Evolutionary conservation across 2,797 vertebrate genomes (phyloP), one percentile per base, ranked within the genome.

Genomic region (Halcyon badia): DNA sequence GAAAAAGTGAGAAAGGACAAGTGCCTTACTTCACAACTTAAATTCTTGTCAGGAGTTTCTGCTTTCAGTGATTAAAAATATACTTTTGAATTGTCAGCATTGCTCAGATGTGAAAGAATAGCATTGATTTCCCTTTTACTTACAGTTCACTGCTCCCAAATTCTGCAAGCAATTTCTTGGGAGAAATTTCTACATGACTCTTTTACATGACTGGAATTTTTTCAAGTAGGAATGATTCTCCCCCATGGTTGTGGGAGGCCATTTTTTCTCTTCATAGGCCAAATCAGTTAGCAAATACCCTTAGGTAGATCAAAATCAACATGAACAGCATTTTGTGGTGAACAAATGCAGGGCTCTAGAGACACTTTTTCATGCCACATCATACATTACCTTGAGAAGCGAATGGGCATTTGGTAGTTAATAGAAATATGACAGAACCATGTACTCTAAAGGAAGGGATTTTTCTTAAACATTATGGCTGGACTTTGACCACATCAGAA

Each of bases 41-140:
- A 96, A 80, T 76, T 91, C 86, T 96, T 96, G 77, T 97, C 91
- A 92, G 87, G 51, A 87, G 48, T 95, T 95, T 83, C 28, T 96
- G 44, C 61, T 93, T 90, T 91, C 26, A 35, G 30, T 60, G 52
- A 70, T 73, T 81, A 72, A 91, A 96, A 94, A 77, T 69, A 54
- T 0, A 24, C 14, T 16, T 94, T 91, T 70, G 66, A 75, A 83
- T 62, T 91, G 79, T 71, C 83, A 69, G 44, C 86, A 42, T 92
- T 93, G 83, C 20, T 96, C 44, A 56, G 42, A 62, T 35, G 5
- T 6, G 7, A 80, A 76, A 73, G 41, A 88, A 94, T 48, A 78
- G 26, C 44, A 37, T 62, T 91, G 44, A 60, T 83, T 91, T 96
- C 20, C n/a, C 46, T 65, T 92, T 70, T 68, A 83, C 60, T 49